Evolutionary conservation across 1,140 invertebrate genomes (phyloP), one percentile per base, ranked within the genome.

Genomic region (Drosophila watanabei): DNA sequence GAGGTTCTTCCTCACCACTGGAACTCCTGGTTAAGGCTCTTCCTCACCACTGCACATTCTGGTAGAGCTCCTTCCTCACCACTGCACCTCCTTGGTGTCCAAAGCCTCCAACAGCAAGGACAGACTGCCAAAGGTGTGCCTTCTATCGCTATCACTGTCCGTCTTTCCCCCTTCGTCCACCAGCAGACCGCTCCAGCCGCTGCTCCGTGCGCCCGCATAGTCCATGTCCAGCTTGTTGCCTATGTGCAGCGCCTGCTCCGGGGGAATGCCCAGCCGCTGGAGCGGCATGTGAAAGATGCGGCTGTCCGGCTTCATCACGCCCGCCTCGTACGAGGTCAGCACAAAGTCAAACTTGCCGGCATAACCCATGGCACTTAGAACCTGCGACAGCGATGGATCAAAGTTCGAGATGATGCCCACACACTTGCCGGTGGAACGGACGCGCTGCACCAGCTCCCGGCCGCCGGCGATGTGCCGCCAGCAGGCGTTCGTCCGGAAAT

Each of bases 171-270:
- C 30, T 20, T 18, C 11, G 30, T 46, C 41, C 11, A 93, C 72
- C 2, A 93, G 63, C 13, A 96, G 83, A 18, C 96, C 95, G 80
- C 96, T 95, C 97, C 97, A 98, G 2, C 96, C 96, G 48, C 95
- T 95, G 39, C 94, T 94, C 66, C 93, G 95, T 1, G 98, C 97
- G 0, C 96, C 97, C 6, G 94, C 35, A 93, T 97, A 98, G 93
- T 99, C 98, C 28, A 96, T 94, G 56, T 94, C 85, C 6, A 95
- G 61, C 82, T 95, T 95, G 94, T 98, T 97, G 14, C 98, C 98
- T 70, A 99, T 95, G 92, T 98, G 98, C 2, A 98, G 86, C 10
- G 96, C 96, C 83, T 97, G 94, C 4, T 93, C 65, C 0, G 96
- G 93, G 41, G 72, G 68, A 16, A 95, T 93, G 4, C 58, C 20